A percentile compares a stretch with the other conserved stretches of the same genome.
These are phyloP conservation scores for Hafferia zeledoni DNA, from an alignment of 2,797 vertebrate species.

Conservation along the genomic window DNA sequence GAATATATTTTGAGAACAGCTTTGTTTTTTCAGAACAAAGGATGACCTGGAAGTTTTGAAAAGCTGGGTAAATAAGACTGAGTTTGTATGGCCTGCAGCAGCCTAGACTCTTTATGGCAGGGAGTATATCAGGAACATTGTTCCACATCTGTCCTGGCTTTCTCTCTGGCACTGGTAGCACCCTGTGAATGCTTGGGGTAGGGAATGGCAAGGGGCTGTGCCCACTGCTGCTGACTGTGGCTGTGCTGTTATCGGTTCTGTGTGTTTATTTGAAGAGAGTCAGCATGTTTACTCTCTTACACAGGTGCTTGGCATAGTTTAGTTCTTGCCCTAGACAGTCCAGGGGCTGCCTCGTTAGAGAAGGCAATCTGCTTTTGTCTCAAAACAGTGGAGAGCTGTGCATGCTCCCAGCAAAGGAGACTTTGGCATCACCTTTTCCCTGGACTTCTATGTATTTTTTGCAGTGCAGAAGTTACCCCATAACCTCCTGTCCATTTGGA, in stretches of 20 bases:
- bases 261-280: background rate
- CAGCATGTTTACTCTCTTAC: background rate
- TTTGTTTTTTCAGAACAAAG: conserved; percentile 1
- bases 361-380: background rate
- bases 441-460: background rate
- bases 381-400: background rate
- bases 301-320: background rate
- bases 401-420: background rate
- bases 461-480: background rate
- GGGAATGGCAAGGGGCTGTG: background rate
- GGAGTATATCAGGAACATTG: background rate
- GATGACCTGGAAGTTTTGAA: background rate
- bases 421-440: background rate
- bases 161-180: background rate
- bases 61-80: background rate
- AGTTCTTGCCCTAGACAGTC: background rate
- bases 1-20: conserved; percentile 30
- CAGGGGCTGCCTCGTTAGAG: background rate
- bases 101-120: background rate
- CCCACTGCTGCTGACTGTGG: background rate
- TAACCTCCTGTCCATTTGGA: background rate
- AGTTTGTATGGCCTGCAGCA: background rate
- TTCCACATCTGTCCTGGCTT: background rate
- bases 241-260: background rate
- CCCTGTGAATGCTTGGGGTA: background rate